phyloP scores from a whole-genome alignment of 2,797 vertebrate genomes.

The Clamator glandarius region DNA sequence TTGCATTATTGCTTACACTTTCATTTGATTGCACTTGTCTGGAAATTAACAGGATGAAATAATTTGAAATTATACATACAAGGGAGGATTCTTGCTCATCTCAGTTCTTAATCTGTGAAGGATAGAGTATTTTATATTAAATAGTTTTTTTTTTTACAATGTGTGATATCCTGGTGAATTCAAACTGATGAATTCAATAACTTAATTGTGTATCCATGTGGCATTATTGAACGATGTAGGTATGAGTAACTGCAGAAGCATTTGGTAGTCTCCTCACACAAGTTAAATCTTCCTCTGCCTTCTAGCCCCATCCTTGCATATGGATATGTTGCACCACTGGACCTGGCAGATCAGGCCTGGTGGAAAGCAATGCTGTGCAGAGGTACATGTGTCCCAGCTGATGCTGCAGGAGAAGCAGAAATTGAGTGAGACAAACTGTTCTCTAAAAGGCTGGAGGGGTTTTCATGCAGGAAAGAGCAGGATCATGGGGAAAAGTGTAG shows the following conservation, averaged over 20 bases:
- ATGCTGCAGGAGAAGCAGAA: not conserved
- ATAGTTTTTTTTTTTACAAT: no score
- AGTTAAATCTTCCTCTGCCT: not conserved
- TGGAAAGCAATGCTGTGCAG: not conserved
- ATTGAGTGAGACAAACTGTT: not conserved
- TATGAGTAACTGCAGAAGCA: not conserved
- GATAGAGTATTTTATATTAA: not conserved
- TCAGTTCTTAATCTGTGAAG: not conserved
- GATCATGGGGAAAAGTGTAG: not conserved
- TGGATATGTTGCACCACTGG: not conserved
- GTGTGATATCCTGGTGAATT: not conserved
- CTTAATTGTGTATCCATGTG: not conserved
- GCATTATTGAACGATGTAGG: not conserved
- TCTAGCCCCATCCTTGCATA: not conserved
- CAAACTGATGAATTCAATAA: no score
- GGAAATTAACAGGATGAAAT: not conserved
- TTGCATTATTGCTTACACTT: not conserved
- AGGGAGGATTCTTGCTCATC: not conserved
- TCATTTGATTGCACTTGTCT: constrained; percentile 6
- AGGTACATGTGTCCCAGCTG: not conserved
- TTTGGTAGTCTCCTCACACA: not conserved
- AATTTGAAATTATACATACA: not conserved
- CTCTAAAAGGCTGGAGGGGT: not conserved
- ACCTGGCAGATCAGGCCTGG: no score
- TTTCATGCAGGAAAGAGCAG: not conserved